These are phyloP conservation scores for Sylvia atricapilla DNA, from an alignment of 2,113 vertebrate species.

Conservation along the genomic window DNA sequence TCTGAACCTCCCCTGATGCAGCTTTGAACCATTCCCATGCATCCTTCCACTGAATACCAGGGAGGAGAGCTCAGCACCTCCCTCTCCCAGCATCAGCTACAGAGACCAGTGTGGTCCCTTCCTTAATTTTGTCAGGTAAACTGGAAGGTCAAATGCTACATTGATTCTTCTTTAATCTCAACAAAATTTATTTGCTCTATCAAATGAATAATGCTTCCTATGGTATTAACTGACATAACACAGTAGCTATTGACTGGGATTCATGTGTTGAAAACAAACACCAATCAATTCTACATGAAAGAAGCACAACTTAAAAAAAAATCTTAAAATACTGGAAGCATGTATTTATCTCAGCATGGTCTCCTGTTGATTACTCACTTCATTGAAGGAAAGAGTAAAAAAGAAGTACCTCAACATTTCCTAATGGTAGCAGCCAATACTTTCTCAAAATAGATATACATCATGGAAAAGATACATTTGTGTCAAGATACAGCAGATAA, in stretches of 20 bases:
- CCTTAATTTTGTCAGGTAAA: not conserved
- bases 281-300: not conserved
- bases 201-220: not conserved
- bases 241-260: not conserved
- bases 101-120: not conserved
- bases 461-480: not conserved
- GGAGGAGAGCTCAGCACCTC: not conserved
- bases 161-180: not conserved
- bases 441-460: not conserved
- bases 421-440: not conserved
- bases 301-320: not conserved
- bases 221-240: not conserved
- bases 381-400: not conserved
- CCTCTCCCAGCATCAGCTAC: not conserved
- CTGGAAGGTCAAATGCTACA: not conserved
- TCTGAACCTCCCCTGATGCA: fast-evolving
- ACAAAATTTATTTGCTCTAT: not conserved
- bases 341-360: not conserved
- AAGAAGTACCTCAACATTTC: not conserved
- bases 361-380: not conserved
- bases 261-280: not conserved
- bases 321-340: not conserved
- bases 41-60: not conserved
- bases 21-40: not conserved
- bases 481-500: not conserved